phyloP scores from a whole-genome alignment of 1,140 invertebrate genomes.

The Bombus pascuorum region DNA sequence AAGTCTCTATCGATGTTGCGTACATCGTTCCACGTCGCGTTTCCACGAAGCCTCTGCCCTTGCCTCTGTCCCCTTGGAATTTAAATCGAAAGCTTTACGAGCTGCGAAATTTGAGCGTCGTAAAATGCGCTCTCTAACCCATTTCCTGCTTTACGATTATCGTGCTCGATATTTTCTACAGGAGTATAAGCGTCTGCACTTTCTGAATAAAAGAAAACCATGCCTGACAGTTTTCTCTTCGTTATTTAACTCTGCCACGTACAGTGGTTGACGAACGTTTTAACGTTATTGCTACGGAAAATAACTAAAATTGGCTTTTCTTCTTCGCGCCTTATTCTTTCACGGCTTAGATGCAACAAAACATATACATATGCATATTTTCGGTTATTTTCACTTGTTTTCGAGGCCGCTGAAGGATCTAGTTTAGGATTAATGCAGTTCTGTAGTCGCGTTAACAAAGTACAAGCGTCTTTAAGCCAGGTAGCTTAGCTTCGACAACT shows the following conservation, averaged over 20 bases:
- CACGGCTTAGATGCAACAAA: too few species aligned
- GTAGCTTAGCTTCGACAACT: slow-evolving; percentile 2
- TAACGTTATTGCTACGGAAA: too few species aligned
- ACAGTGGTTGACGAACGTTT: not conserved
- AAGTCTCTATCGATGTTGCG: not conserved
- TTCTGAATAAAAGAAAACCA: slow-evolving; percentile 24
- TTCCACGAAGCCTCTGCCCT: not conserved
- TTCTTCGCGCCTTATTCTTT: too few species aligned
- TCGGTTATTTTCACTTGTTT: too few species aligned
- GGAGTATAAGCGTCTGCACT: not conserved
- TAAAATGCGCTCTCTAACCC: slow-evolving; percentile 25
- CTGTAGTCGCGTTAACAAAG: too few species aligned
- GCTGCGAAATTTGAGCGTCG: slow-evolving; percentile 39
- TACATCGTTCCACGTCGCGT: not conserved
- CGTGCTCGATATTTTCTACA: slow-evolving; percentile 15
- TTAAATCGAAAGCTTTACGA: slow-evolving; percentile 56
- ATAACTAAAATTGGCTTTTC: too few species aligned
- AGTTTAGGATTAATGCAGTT: too few species aligned
- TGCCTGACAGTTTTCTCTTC: not conserved
- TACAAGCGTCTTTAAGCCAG: not conserved
- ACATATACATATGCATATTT: too few species aligned
- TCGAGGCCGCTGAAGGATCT: too few species aligned
- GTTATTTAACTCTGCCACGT: not conserved
- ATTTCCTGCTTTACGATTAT: slow-evolving; percentile 46
- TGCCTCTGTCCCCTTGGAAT: slow-evolving; percentile 27